These are phyloP conservation scores for Sycophila texana DNA, from an alignment of 2,888 invertebrate species.

Conservation along the genomic window DNA sequence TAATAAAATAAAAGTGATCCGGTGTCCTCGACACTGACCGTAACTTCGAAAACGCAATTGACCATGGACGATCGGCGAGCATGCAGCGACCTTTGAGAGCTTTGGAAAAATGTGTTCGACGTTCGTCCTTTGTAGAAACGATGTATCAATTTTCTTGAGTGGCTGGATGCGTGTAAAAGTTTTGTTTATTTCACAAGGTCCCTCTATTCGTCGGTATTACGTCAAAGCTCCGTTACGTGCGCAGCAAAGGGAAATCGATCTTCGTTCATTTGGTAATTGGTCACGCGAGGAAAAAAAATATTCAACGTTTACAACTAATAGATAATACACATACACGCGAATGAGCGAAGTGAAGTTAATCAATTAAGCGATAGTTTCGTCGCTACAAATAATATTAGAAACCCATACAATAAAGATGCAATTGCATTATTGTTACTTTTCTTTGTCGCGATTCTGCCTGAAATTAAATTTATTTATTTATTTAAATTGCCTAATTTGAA, in stretches of 20 bases:
- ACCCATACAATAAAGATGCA: too few relatives aligned
- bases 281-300: neutral
- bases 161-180: neutral
- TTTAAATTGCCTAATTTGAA: too few relatives aligned
- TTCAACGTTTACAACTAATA: neutral
- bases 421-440: too few relatives aligned
- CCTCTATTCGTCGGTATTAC: neutral
- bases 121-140: neutral
- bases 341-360: neutral
- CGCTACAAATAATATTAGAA: too few relatives aligned
- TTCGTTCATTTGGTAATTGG: slow-evolving; percentile 22
- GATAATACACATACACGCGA: neutral
- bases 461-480: too few relatives aligned
- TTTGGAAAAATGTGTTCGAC: slow-evolving; percentile 16
- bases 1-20: neutral
- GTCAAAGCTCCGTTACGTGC: neutral
- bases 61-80: too few relatives aligned
- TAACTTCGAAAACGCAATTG: neutral
- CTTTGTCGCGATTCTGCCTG: too few relatives aligned
- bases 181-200: neutral
- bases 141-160: slow-evolving; percentile 40
- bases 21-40: neutral
- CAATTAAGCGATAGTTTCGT: too few relatives aligned
- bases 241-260: slow-evolving; percentile 2
- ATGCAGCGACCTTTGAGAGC: neutral